A percentile compares a stretch with the other conserved stretches of the same genome.
phyloP scores from a whole-genome alignment of 2,797 vertebrate genomes.

The Lacerta agilis region DNA sequence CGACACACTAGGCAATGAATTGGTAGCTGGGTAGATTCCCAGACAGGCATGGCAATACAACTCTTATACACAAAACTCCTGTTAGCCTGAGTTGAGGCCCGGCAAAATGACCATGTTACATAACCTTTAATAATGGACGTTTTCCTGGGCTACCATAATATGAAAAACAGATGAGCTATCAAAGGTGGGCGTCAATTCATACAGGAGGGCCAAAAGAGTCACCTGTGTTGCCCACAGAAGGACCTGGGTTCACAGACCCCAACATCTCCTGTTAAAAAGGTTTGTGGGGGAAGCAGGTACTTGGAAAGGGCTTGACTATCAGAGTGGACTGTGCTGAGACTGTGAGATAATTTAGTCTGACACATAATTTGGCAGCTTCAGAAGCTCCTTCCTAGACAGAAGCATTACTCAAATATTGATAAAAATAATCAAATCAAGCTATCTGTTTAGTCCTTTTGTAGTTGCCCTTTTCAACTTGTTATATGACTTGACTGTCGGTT shows the following conservation, averaged over 20 bases:
- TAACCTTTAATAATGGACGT: background rate
- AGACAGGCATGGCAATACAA: background rate
- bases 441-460: background rate
- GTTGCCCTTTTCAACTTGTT: background rate
- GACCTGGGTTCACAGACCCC: background rate
- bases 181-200: background rate
- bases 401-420: background rate
- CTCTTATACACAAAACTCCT: background rate
- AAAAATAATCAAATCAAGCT: background rate
- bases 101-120: background rate
- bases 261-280: background rate
- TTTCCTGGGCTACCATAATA: background rate
- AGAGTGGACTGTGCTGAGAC: background rate
- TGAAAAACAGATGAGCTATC: background rate
- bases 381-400: background rate
- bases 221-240: background rate
- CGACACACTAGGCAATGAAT: no score
- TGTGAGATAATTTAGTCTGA: background rate
- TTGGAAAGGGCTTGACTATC: background rate
- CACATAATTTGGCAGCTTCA: background rate
- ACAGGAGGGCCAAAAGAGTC: background rate
- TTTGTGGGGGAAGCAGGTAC: background rate
- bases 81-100: background rate
- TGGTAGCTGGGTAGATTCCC: background rate
- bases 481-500: background rate